A percentile compares a stretch with the other conserved stretches of the same genome.
Conservation (phyloP, 1,140 invertebrate species). For the Wiebesia pumilae region DNA sequence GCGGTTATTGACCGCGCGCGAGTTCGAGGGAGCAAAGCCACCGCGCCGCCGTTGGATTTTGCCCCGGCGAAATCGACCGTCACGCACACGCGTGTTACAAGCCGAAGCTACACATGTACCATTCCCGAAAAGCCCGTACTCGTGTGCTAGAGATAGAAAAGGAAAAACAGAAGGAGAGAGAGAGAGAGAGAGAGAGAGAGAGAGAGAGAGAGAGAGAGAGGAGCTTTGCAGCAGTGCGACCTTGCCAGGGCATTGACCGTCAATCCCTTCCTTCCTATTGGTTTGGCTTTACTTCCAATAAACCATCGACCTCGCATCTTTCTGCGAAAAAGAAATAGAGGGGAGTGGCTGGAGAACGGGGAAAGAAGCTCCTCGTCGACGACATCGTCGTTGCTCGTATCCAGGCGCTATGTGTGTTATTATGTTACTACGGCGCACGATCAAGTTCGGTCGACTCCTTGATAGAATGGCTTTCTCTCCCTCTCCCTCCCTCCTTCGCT, state of each 20-base stretch:
- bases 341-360: background rate
- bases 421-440: constrained; percentile 42
- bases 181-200: background rate
- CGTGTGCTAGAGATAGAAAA: background rate
- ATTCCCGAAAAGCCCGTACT: constrained; percentile 48
- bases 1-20: constrained; percentile 68
- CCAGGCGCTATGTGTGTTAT: constrained; percentile 46
- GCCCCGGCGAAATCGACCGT: constrained; percentile 53
- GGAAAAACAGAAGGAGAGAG: background rate
- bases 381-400: constrained; percentile 45
- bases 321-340: constrained; percentile 1
- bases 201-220: background rate
- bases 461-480: background rate
- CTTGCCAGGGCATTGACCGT: constrained; percentile 70
- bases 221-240: constrained; percentile 63
- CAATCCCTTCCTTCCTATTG: constrained; percentile 59
- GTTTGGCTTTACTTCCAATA: constrained; percentile 54
- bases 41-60: constrained; percentile 56
- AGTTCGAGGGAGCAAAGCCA: constrained; percentile 61
- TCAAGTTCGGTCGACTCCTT: background rate
- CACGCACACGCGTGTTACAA: constrained; percentile 34
- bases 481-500: background rate
- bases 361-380: background rate
- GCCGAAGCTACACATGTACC: constrained; percentile 12
- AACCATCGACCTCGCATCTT: constrained; percentile 20